Percentiles rank a stretch among this genome's conserved stretches.
Evolutionary conservation across 2,113 vertebrate species (phyloP).

Genomic region (Gobius niger): DNA sequence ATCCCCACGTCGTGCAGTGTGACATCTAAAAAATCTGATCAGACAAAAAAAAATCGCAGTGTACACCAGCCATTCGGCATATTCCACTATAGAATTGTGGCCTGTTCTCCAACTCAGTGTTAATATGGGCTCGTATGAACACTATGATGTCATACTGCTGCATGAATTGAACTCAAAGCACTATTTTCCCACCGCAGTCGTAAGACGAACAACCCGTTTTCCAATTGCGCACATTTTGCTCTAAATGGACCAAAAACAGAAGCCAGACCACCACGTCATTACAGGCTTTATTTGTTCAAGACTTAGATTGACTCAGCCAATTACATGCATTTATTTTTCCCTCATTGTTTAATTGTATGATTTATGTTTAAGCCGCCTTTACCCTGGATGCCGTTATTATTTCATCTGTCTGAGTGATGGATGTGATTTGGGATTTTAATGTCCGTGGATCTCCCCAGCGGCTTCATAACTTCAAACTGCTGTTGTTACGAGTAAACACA

Average conservation of each 20-base stretch:
- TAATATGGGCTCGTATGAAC: no score
- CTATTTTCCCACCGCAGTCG: neutral
- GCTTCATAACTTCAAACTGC: slow-evolving; percentile 2
- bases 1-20: no score
- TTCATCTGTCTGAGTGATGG: slow-evolving; percentile 4
- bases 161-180: no score
- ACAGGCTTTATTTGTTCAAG: neutral
- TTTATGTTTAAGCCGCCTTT: neutral
- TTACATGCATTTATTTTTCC: slow-evolving; percentile 3
- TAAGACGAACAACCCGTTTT: neutral
- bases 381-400: neutral
- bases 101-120: no score
- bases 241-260: slow-evolving; percentile 7
- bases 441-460: slow-evolving; percentile 2
- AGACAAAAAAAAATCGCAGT: no score
- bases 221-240: neutral
- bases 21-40: no score
- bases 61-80: no score
- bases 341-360: slow-evolving; percentile 8
- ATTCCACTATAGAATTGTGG: no score
- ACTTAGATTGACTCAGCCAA: slow-evolving; percentile 1
- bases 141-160: no score
- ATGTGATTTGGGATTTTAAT: slow-evolving; percentile 5
- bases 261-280: slow-evolving; percentile 8
- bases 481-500: slow-evolving; percentile 5